These are phyloP conservation scores for Rhabdomys dilectus DNA, from an alignment of 2,113 vertebrate genomes.

Conservation along the genomic window DNA sequence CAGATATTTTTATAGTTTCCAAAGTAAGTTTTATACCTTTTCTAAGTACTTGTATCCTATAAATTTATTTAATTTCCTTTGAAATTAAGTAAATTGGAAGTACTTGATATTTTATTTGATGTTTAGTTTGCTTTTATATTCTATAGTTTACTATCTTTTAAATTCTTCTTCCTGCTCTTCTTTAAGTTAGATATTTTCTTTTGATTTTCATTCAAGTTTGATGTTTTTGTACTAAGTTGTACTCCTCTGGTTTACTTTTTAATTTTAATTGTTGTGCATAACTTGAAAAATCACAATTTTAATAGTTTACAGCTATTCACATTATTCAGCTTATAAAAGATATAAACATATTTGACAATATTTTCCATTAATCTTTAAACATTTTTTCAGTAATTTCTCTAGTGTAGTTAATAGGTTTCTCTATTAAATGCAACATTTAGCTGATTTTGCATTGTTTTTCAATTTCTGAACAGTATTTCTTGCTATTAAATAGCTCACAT, in stretches of 20 bases:
- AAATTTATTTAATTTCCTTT: background rate
- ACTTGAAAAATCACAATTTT: background rate
- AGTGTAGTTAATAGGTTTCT: background rate
- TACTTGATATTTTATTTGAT: background rate
- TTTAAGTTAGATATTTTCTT: background rate
- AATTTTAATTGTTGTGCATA: background rate
- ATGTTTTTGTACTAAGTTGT: background rate
- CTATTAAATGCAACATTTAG: background rate
- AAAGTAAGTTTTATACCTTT: background rate
- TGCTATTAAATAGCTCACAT: background rate
- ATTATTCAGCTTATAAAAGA: no score
- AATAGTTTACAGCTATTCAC: background rate
- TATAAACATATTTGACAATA: background rate
- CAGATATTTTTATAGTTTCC: background rate
- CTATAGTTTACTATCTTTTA: background rate
- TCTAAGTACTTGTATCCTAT: background rate
- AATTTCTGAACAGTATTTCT: background rate
- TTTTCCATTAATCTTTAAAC: background rate
- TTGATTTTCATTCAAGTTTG: background rate
- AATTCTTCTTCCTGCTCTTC: background rate
- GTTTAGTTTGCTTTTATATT: background rate
- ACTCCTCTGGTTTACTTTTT: background rate
- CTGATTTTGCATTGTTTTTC: background rate
- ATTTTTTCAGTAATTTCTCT: background rate
- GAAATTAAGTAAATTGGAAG: background rate